These are phyloP conservation scores for Bimastos eiseni DNA, from an alignment of 2,888 invertebrate species.

Conservation along the genomic window DNA sequence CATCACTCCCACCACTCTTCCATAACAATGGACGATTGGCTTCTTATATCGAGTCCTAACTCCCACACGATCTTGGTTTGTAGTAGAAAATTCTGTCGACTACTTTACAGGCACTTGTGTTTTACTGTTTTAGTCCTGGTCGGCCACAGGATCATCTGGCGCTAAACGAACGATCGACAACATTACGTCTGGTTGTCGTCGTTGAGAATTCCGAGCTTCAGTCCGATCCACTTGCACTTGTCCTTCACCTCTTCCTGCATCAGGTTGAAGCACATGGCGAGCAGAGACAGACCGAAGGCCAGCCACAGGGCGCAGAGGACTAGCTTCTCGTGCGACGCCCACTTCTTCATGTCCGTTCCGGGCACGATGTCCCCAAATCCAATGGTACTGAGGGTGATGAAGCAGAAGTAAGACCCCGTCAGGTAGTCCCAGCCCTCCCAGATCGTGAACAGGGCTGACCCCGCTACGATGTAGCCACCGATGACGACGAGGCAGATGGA, in stretches of 20 bases:
- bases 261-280: constrained; percentile 64
- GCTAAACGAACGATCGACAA: neutral
- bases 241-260: constrained; percentile 62
- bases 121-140: neutral
- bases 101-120: neutral
- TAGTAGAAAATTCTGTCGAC: neutral
- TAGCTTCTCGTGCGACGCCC: constrained; percentile 55
- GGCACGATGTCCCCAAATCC: constrained; percentile 63
- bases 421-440: constrained; percentile 93
- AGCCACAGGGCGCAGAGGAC: constrained; percentile 59
- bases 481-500: constrained; percentile 85
- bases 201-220: constrained; percentile 55
- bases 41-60: neutral
- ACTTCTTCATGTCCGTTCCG: constrained; percentile 53
- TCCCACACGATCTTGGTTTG: neutral
- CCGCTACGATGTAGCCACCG: constrained; percentile 84
- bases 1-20: neutral
- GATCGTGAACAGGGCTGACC: constrained; percentile 84
- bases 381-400: constrained; percentile 63
- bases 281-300: constrained; percentile 61
- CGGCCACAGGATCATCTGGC: neutral
- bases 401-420: constrained; percentile 72
- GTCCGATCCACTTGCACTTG: constrained; percentile 57
- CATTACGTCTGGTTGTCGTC: constrained; percentile 36
- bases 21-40: neutral